These are phyloP conservation scores for Dolichotis patagonum DNA, from an alignment of 2,113 vertebrate genomes.

Conservation along the genomic window DNA sequence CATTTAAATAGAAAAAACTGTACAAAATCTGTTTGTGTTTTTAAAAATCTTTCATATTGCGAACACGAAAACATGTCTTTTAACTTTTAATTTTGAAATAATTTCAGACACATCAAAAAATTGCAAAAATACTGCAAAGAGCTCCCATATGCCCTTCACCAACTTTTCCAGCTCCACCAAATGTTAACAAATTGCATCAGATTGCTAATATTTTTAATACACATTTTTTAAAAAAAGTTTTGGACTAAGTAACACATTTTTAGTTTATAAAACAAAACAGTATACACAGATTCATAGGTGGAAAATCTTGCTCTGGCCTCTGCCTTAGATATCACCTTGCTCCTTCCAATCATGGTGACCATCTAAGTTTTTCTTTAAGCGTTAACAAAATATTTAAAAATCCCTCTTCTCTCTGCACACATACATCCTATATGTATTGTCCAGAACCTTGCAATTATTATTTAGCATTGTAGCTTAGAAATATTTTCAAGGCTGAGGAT, in stretches of 20 bases:
- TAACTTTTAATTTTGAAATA: slow-evolving; percentile 28
- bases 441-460: background rate
- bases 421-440: background rate
- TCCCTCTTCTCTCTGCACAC: background rate
- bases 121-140: slow-evolving; percentile 32
- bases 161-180: slow-evolving; percentile 13
- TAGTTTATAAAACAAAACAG: slow-evolving; percentile 31
- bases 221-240: background rate
- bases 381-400: slow-evolving; percentile 16
- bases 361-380: slow-evolving; percentile 60
- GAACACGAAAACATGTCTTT: slow-evolving; percentile 25
- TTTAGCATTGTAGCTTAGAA: slow-evolving; percentile 34
- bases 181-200: background rate
- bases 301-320: background rate
- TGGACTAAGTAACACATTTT: background rate
- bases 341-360: background rate
- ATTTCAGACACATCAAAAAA: slow-evolving; percentile 17
- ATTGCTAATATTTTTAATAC: slow-evolving; percentile 38
- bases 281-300: background rate
- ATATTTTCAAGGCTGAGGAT: background rate
- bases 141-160: background rate
- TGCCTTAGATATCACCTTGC: background rate
- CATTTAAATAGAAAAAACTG: slow-evolving; percentile 14
- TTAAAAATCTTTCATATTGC: background rate
- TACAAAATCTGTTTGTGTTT: background rate